Percentiles rank a stretch among this genome's conserved stretches.
Conservation (phyloP, 2,888 invertebrate genomes). For the Pterobdella sp. region DNA sequence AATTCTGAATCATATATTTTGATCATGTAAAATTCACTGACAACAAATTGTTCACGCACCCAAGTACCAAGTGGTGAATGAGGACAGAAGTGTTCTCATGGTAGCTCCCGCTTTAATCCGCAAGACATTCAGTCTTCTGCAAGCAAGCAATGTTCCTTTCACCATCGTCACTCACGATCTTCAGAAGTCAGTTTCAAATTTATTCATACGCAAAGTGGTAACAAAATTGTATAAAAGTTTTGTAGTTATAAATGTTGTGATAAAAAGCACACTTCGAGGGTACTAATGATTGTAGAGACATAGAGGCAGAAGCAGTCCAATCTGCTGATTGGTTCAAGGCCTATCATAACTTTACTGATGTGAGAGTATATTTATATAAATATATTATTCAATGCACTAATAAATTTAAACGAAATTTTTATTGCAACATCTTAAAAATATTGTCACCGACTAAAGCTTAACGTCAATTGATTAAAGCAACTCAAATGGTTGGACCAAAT, state of each 20-base stretch:
- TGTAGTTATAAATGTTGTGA: not conserved
- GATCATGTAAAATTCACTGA: slow-evolving; percentile 18
- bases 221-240: not conserved
- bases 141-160: not conserved
- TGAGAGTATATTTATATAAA: not conserved
- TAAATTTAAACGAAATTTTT: not conserved
- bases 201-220: not conserved
- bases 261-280: not conserved
- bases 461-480: not conserved
- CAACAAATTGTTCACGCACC: slow-evolving; percentile 4
- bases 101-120: not conserved
- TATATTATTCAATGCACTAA: not conserved
- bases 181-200: not conserved
- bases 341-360: not conserved
- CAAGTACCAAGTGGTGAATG: not conserved
- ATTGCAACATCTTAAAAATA: not conserved
- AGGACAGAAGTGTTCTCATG: not conserved
- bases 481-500: not conserved
- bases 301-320: not conserved
- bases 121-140: not conserved
- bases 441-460: not conserved
- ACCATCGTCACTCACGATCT: slow-evolving; percentile 7
- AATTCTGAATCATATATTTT: too few species aligned
- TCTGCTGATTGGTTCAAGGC: not conserved
- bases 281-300: not conserved